Evolutionary conservation across 37 sponge, comb jelly and placozoan species (phyloP).

Genomic region (Spongilla lacustris): DNA sequence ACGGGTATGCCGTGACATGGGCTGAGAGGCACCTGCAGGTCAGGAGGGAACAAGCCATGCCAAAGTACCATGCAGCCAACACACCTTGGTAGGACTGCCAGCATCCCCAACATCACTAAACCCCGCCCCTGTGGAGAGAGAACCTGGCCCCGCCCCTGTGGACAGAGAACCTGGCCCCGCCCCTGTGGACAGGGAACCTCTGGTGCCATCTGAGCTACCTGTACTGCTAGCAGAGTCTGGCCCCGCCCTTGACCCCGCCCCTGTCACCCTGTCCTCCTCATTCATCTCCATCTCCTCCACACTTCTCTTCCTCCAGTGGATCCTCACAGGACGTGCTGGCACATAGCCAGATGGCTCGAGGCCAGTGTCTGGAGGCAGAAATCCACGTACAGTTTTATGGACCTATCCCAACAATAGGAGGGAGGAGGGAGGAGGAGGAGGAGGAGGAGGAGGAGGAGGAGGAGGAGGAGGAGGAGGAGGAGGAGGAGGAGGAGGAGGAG

Average conservation of each 20-base stretch:
- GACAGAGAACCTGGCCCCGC: too few relatives aligned
- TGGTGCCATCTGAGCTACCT: neutral
- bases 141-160: too few relatives aligned
- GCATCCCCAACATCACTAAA: neutral
- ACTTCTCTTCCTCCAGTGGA: neutral
- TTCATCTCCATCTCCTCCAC: conserved; percentile 10
- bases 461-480: neutral
- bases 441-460: neutral
- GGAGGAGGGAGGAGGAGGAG: neutral
- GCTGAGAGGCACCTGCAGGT: neutral
- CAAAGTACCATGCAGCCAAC: neutral
- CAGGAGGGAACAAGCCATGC: neutral
- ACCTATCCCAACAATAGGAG: neutral
- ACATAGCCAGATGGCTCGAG: neutral
- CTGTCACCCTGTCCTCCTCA: neutral
- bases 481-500: neutral
- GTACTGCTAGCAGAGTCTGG: neutral
- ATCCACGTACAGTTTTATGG: neutral
- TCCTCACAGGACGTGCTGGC: neutral
- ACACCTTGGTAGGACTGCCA: neutral
- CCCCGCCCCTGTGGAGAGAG: too few relatives aligned
- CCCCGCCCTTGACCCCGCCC: conserved; percentile 6
- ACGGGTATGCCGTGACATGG: conserved; percentile 36
- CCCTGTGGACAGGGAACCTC: neutral
- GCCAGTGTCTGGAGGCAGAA: neutral